Evolutionary conservation across 2,888 invertebrate genomes (phyloP).

Genomic region (Unio pictorum): DNA sequence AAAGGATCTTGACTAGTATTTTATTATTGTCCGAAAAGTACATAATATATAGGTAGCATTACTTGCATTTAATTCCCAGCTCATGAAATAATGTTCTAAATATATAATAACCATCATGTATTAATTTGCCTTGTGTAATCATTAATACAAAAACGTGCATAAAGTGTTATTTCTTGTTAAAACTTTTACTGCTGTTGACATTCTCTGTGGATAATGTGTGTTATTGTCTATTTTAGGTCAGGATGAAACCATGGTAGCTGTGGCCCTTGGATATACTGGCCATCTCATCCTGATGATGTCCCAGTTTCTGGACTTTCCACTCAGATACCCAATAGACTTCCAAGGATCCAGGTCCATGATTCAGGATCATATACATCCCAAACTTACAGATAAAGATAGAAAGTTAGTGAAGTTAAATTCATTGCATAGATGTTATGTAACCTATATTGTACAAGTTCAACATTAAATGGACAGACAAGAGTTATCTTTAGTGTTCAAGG

Average conservation of each 20-base stretch:
- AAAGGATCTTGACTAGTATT: neutral
- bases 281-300: conserved; percentile 88
- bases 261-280: conserved; percentile 90
- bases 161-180: too few relatives aligned
- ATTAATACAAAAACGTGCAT: neutral
- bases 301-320: conserved; percentile 86
- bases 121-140: neutral
- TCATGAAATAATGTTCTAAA: neutral
- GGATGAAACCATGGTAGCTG: conserved; percentile 82
- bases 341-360: conserved; percentile 88
- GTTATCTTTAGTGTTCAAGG: too few relatives aligned
- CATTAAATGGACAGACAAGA: too few relatives aligned
- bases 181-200: neutral
- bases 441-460: neutral
- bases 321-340: conserved; percentile 86
- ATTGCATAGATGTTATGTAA: neutral
- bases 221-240: conserved; percentile 71
- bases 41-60: neutral
- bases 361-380: conserved; percentile 82
- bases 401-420: conserved; percentile 69
- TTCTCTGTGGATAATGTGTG: neutral
- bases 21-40: neutral
- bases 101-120: neutral
- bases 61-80: neutral
- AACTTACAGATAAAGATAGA: conserved; percentile 76